Percentiles rank a stretch among this genome's conserved stretches.
Evolutionary conservation across 2,797 vertebrate genomes (phyloP).

Genomic region (Hirundo rustica): DNA sequence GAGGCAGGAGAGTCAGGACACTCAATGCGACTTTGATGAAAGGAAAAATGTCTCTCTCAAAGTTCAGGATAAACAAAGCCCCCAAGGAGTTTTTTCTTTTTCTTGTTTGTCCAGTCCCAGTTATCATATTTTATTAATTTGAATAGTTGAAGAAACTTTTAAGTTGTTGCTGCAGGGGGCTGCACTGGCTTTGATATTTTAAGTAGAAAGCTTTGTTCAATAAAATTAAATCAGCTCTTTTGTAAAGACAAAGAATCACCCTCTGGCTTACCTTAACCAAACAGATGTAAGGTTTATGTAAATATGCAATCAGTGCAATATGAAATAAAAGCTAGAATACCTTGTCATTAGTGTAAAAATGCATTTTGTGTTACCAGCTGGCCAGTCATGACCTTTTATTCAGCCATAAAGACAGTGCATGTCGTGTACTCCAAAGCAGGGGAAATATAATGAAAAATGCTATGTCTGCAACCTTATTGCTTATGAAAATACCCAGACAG

Average conservation of each 20-base stretch:
- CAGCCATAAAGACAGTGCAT: not conserved
- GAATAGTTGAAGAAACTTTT: conserved; percentile 18
- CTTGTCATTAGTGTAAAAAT: not conserved
- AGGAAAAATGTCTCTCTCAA: not conserved
- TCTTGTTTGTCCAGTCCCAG: not conserved
- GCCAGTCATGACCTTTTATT: conserved; percentile 20
- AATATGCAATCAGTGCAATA: not conserved
- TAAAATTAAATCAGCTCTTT: conserved; percentile 28
- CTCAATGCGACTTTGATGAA: not conserved
- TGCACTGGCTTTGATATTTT: conserved; percentile 51
- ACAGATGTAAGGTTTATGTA: conserved; percentile 41
- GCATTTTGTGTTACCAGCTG: conserved; percentile 14
- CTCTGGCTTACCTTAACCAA: conserved; percentile 44
- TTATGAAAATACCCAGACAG: not conserved
- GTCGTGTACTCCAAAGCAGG: not conserved
- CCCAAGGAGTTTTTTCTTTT: not conserved
- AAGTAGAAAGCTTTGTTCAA: conserved; percentile 45
- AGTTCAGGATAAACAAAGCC: not conserved
- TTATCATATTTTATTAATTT: not conserved
- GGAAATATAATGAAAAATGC: not conserved
- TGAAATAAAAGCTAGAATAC: conserved; percentile 33
- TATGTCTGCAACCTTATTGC: not conserved
- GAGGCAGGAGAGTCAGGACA: not conserved
- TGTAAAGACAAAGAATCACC: conserved; percentile 36
- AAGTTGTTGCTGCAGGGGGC: conserved; percentile 23